Evolutionary conservation across 2,113 vertebrate species (phyloP), one percentile per base, ranked within the genome.

Genomic region (Phylloscopus whistleri): DNA sequence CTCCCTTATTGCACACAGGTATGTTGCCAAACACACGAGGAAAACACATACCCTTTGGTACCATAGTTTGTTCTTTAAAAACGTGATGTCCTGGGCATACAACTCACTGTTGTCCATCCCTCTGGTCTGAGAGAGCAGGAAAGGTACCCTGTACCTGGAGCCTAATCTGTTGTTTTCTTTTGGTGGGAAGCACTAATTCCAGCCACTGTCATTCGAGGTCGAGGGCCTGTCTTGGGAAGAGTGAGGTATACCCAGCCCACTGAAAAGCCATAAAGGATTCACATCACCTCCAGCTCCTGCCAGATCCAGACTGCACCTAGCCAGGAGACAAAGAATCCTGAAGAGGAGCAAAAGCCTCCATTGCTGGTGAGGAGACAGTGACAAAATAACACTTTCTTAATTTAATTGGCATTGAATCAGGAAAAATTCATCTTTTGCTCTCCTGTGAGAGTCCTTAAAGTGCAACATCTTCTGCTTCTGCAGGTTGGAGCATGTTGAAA

Each of bases 1-100:
- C 31, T 62, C 27, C 28, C 33, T 52, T n/a, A 17, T 1, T 19
- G n/a, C 43, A 41, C 19, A 10, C 3, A 12, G 12, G 3, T 31
- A 4, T 37, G 37, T 14, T 91, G 35, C 20, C 18, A 11, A 24
- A 35, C 19, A 26, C 18, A 18, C 3, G 0, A 78, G 22, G 8
- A 75, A 77, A 89, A 37, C 23, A 9, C 0, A 0, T 0, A 1
- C 6, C 9, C 18, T 52, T 88, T 67, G 27, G 23, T 52, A 55
- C 30, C 19, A 11, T 7, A 35, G 18, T 39, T 70, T 87, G 23
- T 28, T 37, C 78, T 52, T 64, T 41, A 64, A 68, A 85, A 86
- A 56, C 0, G 0, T 35, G 20, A 26, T 33, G 14, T 60, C 24
- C 75, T 76, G 44, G 21, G 43, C 33, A 8, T 10, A 17, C 0